Base-by-base conservation (phyloP, 2,888 invertebrate species). In the Synanthedon andrenaeformis region DNA sequence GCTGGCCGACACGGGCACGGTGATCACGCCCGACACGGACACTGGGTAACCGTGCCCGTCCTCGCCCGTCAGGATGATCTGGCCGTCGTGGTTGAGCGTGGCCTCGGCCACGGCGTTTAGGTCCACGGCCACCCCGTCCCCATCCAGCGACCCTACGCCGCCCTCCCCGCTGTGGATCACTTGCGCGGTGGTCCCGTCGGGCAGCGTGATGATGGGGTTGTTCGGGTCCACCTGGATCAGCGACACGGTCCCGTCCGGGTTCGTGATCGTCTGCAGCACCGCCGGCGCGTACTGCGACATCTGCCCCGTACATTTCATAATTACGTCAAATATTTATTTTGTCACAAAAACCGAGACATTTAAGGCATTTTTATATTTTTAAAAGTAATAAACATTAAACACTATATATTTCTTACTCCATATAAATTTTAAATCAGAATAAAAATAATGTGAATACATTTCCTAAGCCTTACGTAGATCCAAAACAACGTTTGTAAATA, bases 241-340 rank as follows among this genome's bases (percentile, higher is more conserved):
- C 58, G 97, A 97, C 59, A 98, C 95, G 10, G 97, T 94, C 59
- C 98, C 98, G 89, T 98, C 98, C 1, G 97, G 95, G 88, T 98
- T 98, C 66, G 95, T 96, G 80, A 98, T 97, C 6, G 97, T 97
- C 79, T 98, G 98, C 56, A 98, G 91, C 66, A 98, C 95, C 6
- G 97, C 94, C 58, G 97, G 95, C 55, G 94, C 92, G 82, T 95
- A 96, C 82, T 94, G 92, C 51, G 91, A 89, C 74, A 82, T 84
- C 82, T 86, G 71, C 51, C 35, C 19, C 13, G 4, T 14, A 14
- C 45, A 17, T 17, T 17, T 17, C 17, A 17, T 17, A 1, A 17
- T 17, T 17, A 2, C 1, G 2, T 17, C 2, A 17, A 17, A 17
- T 17, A 17, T 17, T 17, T 17, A 17, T 17, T 17, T 17, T 17